Evolutionary conservation across 2,113 vertebrate species (phyloP), one percentile per base, ranked within the genome.

Genomic region (Coracopsis vasa): DNA sequence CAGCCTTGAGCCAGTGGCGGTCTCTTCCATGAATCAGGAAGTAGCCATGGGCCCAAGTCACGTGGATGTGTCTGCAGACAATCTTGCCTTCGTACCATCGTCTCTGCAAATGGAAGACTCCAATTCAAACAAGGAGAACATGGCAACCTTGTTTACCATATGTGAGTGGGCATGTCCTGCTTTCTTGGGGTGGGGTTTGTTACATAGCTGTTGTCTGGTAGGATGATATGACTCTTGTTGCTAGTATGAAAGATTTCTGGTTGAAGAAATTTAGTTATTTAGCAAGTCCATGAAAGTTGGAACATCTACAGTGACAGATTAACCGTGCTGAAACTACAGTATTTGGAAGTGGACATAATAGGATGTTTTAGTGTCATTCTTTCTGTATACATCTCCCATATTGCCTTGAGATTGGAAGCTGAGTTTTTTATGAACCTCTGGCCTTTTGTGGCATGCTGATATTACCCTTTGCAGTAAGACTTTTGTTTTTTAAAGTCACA

Each of bases 91-190:
- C 50, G 99, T 99, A 72, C 98, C 99, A 39, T 98, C 99, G 53
- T 98, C 98, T 14, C 98, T 99, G 89, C 99, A 99, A 95, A 98
- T 99, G 66, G 99, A 99, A 94, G 98, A 99, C 89, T 99, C 99
- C 85, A 98, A 98, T 69, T 98, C 99, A 19, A 99, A 99, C 97
- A 99, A 99, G 97, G 99, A 99, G 96, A 99, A 99, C 95, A 99
- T 99, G 98, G 98, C 98, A 64, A 98, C 98, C 10, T 98, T 99
- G 89, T 99, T 98, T 97, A 99, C 98, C 80, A 99, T 99, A 96
- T 99, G 99, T 99, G 97, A 99, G 98, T 98, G 70, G 88, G 66
- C 86, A 37, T 87, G 97, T 90, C 80, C 67, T 85, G 67, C 73
- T 92, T 94, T 81, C 37, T 84, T 33, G 27, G 95, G 47, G 15